Evolutionary conservation across 2,888 invertebrate species (phyloP).

Genomic region (Drosophila yooni): DNA sequence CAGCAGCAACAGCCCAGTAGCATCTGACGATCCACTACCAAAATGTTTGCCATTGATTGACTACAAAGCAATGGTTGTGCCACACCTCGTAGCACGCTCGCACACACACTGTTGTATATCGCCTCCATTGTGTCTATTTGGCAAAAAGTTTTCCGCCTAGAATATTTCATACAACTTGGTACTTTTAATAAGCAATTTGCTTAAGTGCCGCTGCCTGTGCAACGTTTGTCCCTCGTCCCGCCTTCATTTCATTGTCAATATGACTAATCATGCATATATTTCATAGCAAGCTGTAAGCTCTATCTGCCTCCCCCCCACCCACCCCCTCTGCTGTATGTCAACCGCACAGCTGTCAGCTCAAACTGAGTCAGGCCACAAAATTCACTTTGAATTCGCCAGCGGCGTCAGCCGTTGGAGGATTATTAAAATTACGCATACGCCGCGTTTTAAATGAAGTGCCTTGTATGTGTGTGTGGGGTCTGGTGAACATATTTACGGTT

Average conservation of each 20-base stretch:
- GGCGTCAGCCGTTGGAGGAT: constrained; percentile 72
- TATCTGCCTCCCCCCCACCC: not conserved
- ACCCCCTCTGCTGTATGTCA: not conserved
- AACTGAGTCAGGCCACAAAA: constrained; percentile 79
- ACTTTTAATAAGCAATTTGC: constrained; percentile 80
- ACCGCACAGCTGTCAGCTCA: constrained; percentile 71
- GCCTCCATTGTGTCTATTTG: constrained; percentile 31
- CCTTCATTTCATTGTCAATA: constrained; percentile 64
- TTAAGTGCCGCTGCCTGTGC: constrained; percentile 65
- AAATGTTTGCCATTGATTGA: constrained; percentile 60
- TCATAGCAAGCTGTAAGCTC: constrained; percentile 39
- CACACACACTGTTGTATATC: not conserved
- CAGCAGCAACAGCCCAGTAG: constrained; percentile 10
- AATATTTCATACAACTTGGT: constrained; percentile 44
- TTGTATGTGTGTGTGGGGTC: not conserved
- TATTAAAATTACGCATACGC: constrained; percentile 81
- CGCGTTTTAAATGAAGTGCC: constrained; percentile 75
- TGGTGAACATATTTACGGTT: not conserved
- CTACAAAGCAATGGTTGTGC: constrained; percentile 60
- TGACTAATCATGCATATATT: constrained; percentile 80
- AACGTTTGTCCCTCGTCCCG: not conserved
- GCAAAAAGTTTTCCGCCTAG: constrained; percentile 51
- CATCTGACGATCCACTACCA: constrained; percentile 24
- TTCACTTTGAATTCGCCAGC: constrained; percentile 72
- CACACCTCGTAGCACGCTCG: constrained; percentile 22